Percentiles rank a stretch among this genome's conserved stretches.
Conservation (phyloP, 2,888 invertebrate species). For the Tromatobia lineatoria region DNA sequence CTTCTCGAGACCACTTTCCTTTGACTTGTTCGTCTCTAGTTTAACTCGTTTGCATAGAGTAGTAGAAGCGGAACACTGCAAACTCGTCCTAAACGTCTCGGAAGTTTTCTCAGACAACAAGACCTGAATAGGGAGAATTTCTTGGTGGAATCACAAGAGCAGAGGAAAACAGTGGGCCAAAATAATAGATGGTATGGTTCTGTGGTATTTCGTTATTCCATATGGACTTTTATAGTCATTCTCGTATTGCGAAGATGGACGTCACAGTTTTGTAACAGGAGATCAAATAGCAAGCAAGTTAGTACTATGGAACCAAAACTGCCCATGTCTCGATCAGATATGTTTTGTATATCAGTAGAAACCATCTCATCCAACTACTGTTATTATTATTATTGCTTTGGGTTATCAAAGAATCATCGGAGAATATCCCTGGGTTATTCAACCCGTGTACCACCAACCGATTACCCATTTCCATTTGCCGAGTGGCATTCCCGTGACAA, state of each 20-base stretch:
- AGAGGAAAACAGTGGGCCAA: slow-evolving; percentile 9
- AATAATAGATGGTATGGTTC: slow-evolving; percentile 18
- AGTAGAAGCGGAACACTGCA: background rate
- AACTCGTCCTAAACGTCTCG: slow-evolving; percentile 20
- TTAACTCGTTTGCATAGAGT: slow-evolving; percentile 8
- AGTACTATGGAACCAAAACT: background rate
- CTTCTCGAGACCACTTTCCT: background rate
- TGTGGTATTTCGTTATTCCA: background rate
- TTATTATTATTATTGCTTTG: slow-evolving; percentile 7
- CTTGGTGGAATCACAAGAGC: slow-evolving; percentile 26
- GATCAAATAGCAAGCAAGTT: background rate
- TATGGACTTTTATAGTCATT: slow-evolving; percentile 13
- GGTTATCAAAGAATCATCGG: slow-evolving; percentile 18
- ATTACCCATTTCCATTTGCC: slow-evolving; percentile 15
- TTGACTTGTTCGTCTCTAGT: slow-evolving; percentile 13
- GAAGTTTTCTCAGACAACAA: slow-evolving; percentile 45
- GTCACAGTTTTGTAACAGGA: background rate
- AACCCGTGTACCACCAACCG: background rate
- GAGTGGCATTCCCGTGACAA: slow-evolving; percentile 1
- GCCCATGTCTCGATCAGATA: slow-evolving; percentile 6
- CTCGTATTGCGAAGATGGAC: background rate
- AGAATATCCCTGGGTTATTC: slow-evolving; percentile 8
- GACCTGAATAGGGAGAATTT: background rate
- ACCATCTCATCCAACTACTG: background rate
- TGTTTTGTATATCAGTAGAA: slow-evolving; percentile 2